Evolutionary conservation across 2,888 invertebrate species (phyloP).

Genomic region (Sisyra nigra): DNA sequence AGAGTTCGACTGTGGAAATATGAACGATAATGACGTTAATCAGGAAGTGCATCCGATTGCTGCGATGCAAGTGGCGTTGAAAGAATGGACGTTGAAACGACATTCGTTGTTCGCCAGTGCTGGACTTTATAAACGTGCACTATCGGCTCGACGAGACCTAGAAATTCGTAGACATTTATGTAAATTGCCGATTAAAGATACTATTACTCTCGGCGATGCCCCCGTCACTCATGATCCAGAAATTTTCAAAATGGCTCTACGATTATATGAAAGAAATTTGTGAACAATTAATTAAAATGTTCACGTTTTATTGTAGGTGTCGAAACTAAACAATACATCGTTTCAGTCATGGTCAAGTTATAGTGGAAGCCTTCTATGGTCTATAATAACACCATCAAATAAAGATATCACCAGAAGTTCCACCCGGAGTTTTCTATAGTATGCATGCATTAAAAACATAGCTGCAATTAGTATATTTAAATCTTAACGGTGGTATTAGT

Average conservation of each 20-base stretch:
- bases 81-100: constrained; percentile 40
- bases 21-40: constrained; percentile 8
- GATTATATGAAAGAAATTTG: constrained; percentile 24
- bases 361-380: too few species aligned
- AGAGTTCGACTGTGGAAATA: constrained; percentile 10
- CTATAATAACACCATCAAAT: too few species aligned
- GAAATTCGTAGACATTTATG: constrained; percentile 54
- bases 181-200: constrained; percentile 45
- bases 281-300: constrained; percentile 12
- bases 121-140: constrained; percentile 57
- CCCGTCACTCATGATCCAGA: constrained; percentile 26
- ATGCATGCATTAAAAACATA: too few species aligned
- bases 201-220: constrained; percentile 21
- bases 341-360: too few species aligned
- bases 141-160: constrained; percentile 66
- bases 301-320: not conserved
- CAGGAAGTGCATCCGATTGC: constrained; percentile 32
- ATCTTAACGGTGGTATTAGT: too few species aligned
- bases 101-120: constrained; percentile 48
- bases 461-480: too few species aligned
- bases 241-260: constrained; percentile 22
- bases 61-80: constrained; percentile 42
- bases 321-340: too few species aligned
- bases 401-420: too few species aligned
- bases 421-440: too few species aligned